phyloP scores from a whole-genome alignment of 2,888 invertebrate species.

The Odiellus spinosus region DNA sequence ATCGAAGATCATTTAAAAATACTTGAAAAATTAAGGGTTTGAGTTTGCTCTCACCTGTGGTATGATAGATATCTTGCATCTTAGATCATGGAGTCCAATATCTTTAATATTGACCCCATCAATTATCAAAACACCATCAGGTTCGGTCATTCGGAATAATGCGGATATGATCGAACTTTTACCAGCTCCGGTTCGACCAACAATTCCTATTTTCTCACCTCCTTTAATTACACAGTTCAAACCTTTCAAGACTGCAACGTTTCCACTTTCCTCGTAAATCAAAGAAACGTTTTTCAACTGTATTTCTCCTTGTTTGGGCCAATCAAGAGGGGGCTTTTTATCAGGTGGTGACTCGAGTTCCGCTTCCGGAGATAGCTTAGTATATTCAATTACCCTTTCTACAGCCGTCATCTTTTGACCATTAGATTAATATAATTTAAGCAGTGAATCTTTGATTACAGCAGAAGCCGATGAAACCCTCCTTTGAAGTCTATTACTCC shows the following conservation, averaged over 20 bases:
- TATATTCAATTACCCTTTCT: slow-evolving; percentile 67
- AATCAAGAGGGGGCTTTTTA: slow-evolving; percentile 27
- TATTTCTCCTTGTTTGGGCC: slow-evolving; percentile 30
- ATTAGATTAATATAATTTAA: neutral
- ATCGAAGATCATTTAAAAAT: neutral
- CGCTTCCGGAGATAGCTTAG: slow-evolving; percentile 52
- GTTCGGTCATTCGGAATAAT: slow-evolving; percentile 35
- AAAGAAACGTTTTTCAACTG: slow-evolving; percentile 35
- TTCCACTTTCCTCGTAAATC: slow-evolving; percentile 47
- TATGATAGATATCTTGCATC: slow-evolving; percentile 72
- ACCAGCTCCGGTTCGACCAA: slow-evolving; percentile 65
- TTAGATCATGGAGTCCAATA: slow-evolving; percentile 46
- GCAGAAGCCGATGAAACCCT: too few species aligned
- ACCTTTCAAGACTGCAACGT: slow-evolving; percentile 50
- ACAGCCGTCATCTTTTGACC: slow-evolving; percentile 36
- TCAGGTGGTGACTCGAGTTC: slow-evolving; percentile 38
- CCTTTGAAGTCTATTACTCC: too few species aligned
- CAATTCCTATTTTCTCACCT: slow-evolving; percentile 46
- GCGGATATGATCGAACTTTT: slow-evolving; percentile 35
- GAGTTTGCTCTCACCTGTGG: slow-evolving; percentile 42
- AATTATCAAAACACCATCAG: slow-evolving; percentile 29
- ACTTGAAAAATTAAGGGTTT: neutral
- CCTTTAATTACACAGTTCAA: slow-evolving; percentile 31
- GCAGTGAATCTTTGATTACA: too few species aligned
- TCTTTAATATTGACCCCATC: slow-evolving; percentile 32